These are phyloP conservation scores for Sarcophaga bullata DNA, from an alignment of 1,140 invertebrate genomes.

Conservation along the genomic window DNA sequence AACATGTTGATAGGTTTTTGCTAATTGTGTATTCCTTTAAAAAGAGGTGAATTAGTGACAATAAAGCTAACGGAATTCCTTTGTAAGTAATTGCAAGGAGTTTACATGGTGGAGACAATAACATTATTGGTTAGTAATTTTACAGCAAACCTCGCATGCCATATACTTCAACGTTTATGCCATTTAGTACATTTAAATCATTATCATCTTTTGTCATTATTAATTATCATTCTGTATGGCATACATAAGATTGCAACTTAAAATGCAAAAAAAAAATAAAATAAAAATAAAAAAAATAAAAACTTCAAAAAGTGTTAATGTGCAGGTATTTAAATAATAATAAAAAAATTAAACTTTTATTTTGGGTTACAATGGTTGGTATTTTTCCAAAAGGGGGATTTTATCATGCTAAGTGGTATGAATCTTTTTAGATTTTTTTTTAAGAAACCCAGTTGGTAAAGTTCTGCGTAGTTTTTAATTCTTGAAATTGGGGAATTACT, in stretches of 20 bases:
- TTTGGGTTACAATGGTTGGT: background rate
- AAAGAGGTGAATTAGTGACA: too few species aligned
- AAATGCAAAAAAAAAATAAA: background rate
- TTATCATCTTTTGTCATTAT: slow-evolving; percentile 4
- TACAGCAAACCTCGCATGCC: too few species aligned
- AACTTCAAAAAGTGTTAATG: background rate
- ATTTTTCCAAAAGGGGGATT: background rate
- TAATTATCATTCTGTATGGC: background rate
- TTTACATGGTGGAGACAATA: too few species aligned
- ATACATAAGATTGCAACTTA: background rate
- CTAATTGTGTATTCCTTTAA: too few species aligned
- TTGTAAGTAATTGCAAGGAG: too few species aligned
- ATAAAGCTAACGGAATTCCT: too few species aligned
- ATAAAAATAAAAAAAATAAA: slow-evolving; percentile 3
- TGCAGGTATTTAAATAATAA: background rate
- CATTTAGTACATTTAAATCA: background rate
- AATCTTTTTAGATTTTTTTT: background rate
- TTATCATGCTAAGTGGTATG: background rate
- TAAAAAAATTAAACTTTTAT: background rate
- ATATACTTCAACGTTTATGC: too few species aligned
- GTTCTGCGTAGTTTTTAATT: too few species aligned
- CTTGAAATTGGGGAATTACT: too few species aligned
- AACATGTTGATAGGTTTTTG: too few species aligned
- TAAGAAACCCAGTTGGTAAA: too few species aligned
- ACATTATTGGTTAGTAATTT: too few species aligned